Base-by-base conservation (phyloP, 2,113 vertebrate genomes). In the Pomatostomus ruficeps region DNA sequence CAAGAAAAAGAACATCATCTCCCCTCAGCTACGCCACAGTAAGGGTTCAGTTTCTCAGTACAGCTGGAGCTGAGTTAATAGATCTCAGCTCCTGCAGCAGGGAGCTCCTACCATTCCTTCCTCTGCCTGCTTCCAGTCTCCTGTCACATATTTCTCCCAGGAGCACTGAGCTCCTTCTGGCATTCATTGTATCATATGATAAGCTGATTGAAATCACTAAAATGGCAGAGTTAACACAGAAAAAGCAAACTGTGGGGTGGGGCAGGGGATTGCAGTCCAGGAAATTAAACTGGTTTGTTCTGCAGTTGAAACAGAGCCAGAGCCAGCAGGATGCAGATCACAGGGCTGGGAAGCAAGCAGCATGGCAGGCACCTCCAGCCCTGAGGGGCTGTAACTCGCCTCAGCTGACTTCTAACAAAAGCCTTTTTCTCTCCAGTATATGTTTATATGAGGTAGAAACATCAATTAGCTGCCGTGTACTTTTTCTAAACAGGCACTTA, bases 51-150 rank as follows among this genome's bases (percentile, higher is more conserved):
- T 82, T 94, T 85, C 92, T 93, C 78, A 82, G 79, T 94, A 85
- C 82, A 96, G 88, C 91, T 94, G 85, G 82, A 97, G 82, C 75
- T 62, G 63, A 94, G 74, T 83, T 93, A 94, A 92, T n/a, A 90
- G 72, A 94, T 83, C 79, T 54, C 96, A 94, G 94, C 59, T 92
- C 65, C 79, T 80, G 88, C 43, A 8, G 68, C 20, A 2, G 59
- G 75, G 72, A 95, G 92, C 94, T 96, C 85, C 61, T 88, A 75
- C 85, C 80, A 79, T 77, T 91, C 79, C 91, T 95, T 93, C 85
- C 67, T 78, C 88, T 90, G 88, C 89, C 93, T 94, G 76, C 84
- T 91, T 93, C 84, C 90, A 91, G 77, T 92, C 92, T 95, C 96
- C 91, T 89, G 95, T 88, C 85, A 80, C 91, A 54, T 42, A 90